These are phyloP conservation scores for Ceratina australensis DNA, from an alignment of 1,140 invertebrate species.

Conservation along the genomic window DNA sequence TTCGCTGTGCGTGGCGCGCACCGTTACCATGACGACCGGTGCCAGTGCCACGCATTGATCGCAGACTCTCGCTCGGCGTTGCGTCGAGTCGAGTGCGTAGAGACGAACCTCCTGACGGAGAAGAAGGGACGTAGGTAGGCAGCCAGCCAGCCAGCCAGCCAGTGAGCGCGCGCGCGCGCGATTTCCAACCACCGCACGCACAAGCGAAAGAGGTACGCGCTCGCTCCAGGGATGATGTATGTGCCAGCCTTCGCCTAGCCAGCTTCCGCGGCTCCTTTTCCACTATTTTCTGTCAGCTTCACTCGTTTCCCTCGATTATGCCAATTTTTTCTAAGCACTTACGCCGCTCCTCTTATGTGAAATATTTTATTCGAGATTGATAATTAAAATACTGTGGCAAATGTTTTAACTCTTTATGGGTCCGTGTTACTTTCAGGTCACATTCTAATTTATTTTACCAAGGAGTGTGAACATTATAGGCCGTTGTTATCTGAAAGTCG, in stretches of 20 bases:
- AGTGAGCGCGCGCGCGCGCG: neutral
- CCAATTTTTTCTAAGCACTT: too few species aligned
- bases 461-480: too few species aligned
- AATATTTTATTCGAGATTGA: too few species aligned
- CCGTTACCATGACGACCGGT: conserved; percentile 75
- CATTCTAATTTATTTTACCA: too few species aligned
- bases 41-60: conserved; percentile 78
- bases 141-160: neutral
- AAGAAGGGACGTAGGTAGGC: conserved; percentile 35
- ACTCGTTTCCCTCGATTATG: neutral
- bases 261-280: conserved; percentile 4
- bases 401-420: too few species aligned
- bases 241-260: conserved; percentile 10
- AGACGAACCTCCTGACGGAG: conserved; percentile 49
- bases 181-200: conserved; percentile 15
- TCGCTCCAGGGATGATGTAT: conserved; percentile 27
- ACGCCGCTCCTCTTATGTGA: too few species aligned
- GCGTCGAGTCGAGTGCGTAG: conserved; percentile 62
- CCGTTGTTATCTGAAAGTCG: too few species aligned
- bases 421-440: too few species aligned
- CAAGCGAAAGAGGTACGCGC: conserved; percentile 23
- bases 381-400: too few species aligned
- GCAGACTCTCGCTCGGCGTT: conserved; percentile 76
- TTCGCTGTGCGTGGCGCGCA: conserved; percentile 72
- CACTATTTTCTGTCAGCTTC: too few species aligned